Evolutionary conservation across 2,888 invertebrate genomes (phyloP).

Genomic region (Balanococcus diminutus): DNA sequence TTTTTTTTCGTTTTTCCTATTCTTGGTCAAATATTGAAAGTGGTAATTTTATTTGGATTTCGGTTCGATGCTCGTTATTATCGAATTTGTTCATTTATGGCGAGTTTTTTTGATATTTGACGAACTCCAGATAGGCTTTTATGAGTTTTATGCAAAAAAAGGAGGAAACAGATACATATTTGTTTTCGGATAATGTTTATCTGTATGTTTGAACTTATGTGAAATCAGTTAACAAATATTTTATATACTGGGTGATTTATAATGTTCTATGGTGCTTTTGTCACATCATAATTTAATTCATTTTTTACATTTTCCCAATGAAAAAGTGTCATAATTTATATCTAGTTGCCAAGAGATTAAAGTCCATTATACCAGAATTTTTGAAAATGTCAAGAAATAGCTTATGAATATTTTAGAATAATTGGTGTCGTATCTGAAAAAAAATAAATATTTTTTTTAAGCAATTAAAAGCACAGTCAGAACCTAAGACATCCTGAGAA

Average conservation of each 20-base stretch:
- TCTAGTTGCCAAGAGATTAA: too few relatives aligned
- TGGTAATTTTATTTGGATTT: background rate
- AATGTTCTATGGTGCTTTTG: background rate
- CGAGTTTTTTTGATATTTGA: background rate
- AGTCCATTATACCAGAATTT: too few relatives aligned
- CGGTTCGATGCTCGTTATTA: background rate
- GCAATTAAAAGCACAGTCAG: too few relatives aligned
- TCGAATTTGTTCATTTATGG: background rate
- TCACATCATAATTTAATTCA: too few relatives aligned
- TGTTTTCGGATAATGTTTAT: background rate
- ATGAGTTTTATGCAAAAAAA: background rate
- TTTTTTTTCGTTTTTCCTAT: background rate
- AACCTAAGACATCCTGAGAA: too few relatives aligned
- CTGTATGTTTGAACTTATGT: background rate
- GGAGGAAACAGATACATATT: background rate
- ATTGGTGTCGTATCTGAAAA: too few relatives aligned
- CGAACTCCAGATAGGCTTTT: background rate
- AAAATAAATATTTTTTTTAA: too few relatives aligned
- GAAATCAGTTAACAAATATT: background rate
- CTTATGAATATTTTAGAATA: too few relatives aligned
- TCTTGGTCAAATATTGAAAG: background rate
- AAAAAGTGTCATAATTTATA: too few relatives aligned
- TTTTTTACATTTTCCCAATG: too few relatives aligned
- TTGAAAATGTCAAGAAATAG: too few relatives aligned
- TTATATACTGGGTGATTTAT: background rate